Base-by-base conservation (phyloP, 2,888 invertebrate genomes). In the Lacanobia wlatinum region DNA sequence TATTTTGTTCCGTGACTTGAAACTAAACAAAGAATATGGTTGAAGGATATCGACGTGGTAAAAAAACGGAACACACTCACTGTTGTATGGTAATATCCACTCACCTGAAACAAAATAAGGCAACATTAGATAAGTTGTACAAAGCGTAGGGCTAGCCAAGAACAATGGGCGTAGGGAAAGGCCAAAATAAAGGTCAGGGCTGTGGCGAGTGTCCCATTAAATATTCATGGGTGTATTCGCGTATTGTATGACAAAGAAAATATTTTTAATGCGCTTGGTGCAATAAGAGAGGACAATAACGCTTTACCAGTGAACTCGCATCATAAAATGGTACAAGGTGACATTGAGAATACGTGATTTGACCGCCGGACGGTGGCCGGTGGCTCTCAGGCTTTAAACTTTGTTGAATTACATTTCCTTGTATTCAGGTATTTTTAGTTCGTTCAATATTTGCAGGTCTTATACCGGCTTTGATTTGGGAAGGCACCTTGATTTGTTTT, bases 181-280 rank as follows among this genome's bases (percentile, higher is more conserved):
- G 92, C 92, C 88, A 92, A 93, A 93, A 93, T 92, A 94, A 95
- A 94, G 95, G 95, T 94, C 95, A 91, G 85, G 92, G 90, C 86
- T 92, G 87, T 83, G 89, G 88, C 87, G 88, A 87, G 87, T 87
- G 87, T 87, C 85, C 88, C 90, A 93, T 93, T 94, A 94, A 91
- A 94, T 93, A 95, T 95, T 94, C 94, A 95, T 94, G 90, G 89
- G 87, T 89, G 89, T 90, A 92, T 91, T 92, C 92, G 92, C 93
- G 90, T 91, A 90, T 89, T 87, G 90, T 89, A 89, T 88, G 88
- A 91, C 91, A 92, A 93, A 92, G 91, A 90, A 82, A 90, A 89
- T 87, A 90, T 90, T 90, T 91, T 90, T 89, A 86, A 89, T 89
- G 87, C 69, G 80, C 76, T 80, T 85, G 84, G 88, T 87, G 87